Percentiles rank a stretch among this genome's conserved stretches.
Evolutionary conservation across 2,888 invertebrate species (phyloP).

Genomic region (Chaitophorus viminalis): DNA sequence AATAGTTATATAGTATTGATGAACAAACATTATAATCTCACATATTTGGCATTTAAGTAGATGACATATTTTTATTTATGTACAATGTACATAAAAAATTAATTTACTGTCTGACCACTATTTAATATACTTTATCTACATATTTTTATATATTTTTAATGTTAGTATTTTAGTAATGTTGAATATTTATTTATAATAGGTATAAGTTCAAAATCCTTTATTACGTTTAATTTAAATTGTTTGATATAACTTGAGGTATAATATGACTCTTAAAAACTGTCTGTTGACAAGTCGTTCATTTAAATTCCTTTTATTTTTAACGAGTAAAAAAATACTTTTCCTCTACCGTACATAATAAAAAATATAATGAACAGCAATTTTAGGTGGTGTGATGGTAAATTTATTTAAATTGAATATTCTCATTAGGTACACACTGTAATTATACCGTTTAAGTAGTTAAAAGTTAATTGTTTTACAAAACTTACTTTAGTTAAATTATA

Average conservation of each 20-base stretch:
- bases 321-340: not conserved
- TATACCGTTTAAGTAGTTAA: not conserved
- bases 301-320: slow-evolving; percentile 8
- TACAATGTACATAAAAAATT: not conserved
- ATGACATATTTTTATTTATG: not conserved
- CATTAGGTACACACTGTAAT: not conserved
- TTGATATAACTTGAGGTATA: not conserved
- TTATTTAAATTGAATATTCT: not conserved
- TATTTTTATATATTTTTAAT: too few species aligned
- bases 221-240: slow-evolving; percentile 3
- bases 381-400: not conserved
- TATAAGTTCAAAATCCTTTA: slow-evolving; percentile 18
- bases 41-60: not conserved
- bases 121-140: not conserved
- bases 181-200: slow-evolving; percentile 10
- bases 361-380: not conserved
- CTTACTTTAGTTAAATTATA: not conserved
- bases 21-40: too few species aligned
- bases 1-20: too few species aligned
- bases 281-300: slow-evolving; percentile 36
- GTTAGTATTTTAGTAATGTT: not conserved
- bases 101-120: not conserved
- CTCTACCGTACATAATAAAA: too few species aligned
- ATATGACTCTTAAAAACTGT: not conserved
- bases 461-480: not conserved